Conservation (phyloP, 2,113 vertebrate species). For the Rana temporaria region DNA sequence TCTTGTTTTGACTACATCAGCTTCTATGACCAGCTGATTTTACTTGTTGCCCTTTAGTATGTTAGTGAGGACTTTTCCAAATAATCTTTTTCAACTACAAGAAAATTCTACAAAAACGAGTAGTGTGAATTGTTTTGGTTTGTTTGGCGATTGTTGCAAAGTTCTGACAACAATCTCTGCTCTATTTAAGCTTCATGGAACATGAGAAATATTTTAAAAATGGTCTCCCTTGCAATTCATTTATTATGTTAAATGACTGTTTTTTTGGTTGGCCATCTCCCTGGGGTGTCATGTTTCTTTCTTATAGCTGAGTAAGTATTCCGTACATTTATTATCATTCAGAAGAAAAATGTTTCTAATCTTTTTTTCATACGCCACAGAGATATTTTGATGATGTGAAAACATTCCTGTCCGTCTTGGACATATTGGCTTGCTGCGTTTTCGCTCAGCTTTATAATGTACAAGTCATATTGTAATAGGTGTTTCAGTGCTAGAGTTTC, state of each 20-base stretch:
- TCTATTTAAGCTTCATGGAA: conserved; percentile 2
- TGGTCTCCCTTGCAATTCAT: conserved; percentile 19
- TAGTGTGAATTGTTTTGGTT: neutral
- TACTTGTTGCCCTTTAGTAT: no score
- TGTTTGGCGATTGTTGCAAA: neutral
- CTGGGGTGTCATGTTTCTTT: conserved; percentile 22
- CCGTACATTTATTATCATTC: conserved; percentile 3
- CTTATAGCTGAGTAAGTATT: conserved; percentile 19
- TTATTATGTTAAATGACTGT: conserved; percentile 21
- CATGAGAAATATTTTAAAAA: conserved; percentile 11
- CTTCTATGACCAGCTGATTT: no score
- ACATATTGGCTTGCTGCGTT: conserved; percentile 13
- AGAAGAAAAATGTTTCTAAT: conserved; percentile 28
- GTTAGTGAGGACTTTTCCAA: no score
- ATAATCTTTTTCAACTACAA: no score
- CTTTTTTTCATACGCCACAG: conserved; percentile 11
- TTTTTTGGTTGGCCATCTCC: conserved; percentile 14
- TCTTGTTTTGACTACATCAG: no score
- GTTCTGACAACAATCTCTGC: neutral
- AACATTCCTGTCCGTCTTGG: conserved; percentile 17
- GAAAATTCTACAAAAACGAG: no score
- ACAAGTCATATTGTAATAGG: conserved; percentile 18
- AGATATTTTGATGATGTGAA: conserved; percentile 34
- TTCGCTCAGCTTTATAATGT: conserved; percentile 2
- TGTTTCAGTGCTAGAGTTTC: neutral